A percentile compares a stretch with the other conserved stretches of the same genome.
These are phyloP conservation scores for Stenchaetothrips biformis DNA, from an alignment of 2,888 invertebrate species.

Conservation along the genomic window DNA sequence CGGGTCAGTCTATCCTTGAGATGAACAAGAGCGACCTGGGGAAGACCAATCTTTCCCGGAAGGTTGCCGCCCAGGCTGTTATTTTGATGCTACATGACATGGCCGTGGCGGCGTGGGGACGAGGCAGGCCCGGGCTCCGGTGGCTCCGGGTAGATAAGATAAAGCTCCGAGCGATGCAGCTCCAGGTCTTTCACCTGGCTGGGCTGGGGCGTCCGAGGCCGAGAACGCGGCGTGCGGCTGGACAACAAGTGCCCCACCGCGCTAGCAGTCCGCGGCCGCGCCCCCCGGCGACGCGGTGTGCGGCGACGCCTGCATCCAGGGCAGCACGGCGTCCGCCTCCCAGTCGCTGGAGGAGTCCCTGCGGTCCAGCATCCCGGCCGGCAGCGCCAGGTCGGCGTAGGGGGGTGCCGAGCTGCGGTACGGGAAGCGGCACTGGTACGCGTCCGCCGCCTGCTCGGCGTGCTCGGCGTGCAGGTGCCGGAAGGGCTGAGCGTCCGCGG, in stretches of 20 bases:
- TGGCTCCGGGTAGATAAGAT: slow-evolving; percentile 1
- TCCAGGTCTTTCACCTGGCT: slow-evolving; percentile 1
- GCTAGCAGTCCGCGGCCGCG: background rate
- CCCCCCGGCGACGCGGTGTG: background rate
- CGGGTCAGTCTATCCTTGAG: no score
- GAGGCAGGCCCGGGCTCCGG: background rate
- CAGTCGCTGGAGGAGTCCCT: background rate
- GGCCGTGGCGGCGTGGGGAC: background rate
- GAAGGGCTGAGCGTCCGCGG: background rate
- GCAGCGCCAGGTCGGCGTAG: background rate
- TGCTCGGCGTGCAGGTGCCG: background rate
- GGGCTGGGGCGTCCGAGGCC: background rate
- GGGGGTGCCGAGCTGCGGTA: background rate
- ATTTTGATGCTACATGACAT: background rate
- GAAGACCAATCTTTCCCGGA: background rate
- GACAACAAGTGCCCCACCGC: background rate
- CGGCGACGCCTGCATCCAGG: background rate
- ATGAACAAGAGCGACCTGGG: no score
- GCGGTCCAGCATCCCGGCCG: background rate
- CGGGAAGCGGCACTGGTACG: background rate
- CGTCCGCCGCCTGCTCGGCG: background rate
- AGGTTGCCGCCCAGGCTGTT: background rate
- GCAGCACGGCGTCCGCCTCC: slow-evolving; percentile 1
- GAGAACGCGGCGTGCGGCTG: no score
- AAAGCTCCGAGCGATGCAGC: background rate